A percentile compares a stretch with the other conserved stretches of the same genome.
Evolutionary conservation across 2,797 vertebrate species (phyloP).

Genomic region (Schizopygopsis pylzovi): DNA sequence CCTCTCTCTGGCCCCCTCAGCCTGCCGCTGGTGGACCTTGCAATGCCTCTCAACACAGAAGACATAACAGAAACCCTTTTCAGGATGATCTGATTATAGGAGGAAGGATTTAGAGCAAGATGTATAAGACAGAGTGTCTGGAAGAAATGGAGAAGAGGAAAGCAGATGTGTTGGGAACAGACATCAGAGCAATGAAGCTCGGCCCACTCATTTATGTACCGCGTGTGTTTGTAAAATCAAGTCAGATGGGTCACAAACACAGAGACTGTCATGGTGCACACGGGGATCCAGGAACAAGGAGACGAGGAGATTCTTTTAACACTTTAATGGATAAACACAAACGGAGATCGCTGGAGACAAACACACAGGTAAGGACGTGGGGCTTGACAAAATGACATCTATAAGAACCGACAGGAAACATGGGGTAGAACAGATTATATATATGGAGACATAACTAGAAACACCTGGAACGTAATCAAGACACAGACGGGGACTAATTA

Average conservation of each 20-base stretch:
- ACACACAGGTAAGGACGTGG: no score
- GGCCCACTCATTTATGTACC: conserved; percentile 11
- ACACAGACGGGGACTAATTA: no score
- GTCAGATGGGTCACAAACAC: conserved; percentile 35
- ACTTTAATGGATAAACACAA: no score
- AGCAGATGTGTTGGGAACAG: conserved; percentile 28
- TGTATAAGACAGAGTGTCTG: not conserved
- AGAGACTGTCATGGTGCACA: not conserved
- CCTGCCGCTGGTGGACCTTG: conserved; percentile 44
- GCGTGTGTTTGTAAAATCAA: conserved; percentile 39
- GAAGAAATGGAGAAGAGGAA: conserved; percentile 17
- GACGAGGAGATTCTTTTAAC: no score
- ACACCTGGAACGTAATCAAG: no score
- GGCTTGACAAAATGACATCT: no score
- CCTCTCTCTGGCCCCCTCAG: conserved; percentile 52
- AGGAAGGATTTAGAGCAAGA: not conserved
- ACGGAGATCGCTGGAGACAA: no score
- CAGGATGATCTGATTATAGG: not conserved
- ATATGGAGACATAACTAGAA: no score
- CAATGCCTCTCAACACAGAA: conserved; percentile 49
- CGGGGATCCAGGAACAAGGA: no score
- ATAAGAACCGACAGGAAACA: no score
- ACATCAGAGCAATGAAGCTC: conserved; percentile 12
- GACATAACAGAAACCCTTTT: conserved; percentile 13
- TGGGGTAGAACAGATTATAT: no score